phyloP scores from a whole-genome alignment of 2,113 vertebrate species.

The Dendropsophus ebraccatus region DNA sequence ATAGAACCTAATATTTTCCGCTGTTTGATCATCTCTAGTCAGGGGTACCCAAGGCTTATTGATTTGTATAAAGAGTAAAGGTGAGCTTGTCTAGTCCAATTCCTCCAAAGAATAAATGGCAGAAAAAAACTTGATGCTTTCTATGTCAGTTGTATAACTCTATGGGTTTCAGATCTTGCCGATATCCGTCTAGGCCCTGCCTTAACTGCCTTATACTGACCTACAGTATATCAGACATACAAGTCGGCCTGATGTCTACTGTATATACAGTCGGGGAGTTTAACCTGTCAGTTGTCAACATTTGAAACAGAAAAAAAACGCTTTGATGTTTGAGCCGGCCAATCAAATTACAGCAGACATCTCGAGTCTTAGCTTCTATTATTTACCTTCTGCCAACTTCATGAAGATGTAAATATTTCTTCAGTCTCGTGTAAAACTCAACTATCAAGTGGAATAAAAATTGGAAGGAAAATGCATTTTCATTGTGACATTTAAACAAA shows the following conservation, averaged over 20 bases:
- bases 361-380: slow-evolving; percentile 60
- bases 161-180: background rate
- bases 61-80: too few relatives aligned
- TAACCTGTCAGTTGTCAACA: background rate
- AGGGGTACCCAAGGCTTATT: too few relatives aligned
- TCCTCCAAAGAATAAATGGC: too few relatives aligned
- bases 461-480: slow-evolving; percentile 30
- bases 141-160: background rate
- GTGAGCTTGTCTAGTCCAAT: too few relatives aligned
- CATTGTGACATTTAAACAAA: slow-evolving; percentile 53
- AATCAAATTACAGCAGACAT: slow-evolving; percentile 75
- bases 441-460: slow-evolving; percentile 36
- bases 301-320: background rate
- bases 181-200: background rate
- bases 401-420: slow-evolving; percentile 25
- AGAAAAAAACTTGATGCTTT: too few relatives aligned
- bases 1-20: too few relatives aligned
- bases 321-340: slow-evolving; percentile 78
- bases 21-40: too few relatives aligned
- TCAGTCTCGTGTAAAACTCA: slow-evolving; percentile 2
- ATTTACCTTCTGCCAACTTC: slow-evolving; percentile 22
- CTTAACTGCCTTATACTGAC: background rate
- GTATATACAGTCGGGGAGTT: background rate
- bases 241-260: background rate
- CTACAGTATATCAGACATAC: background rate